Evolutionary conservation across 2,113 vertebrate species (phyloP), one percentile per base, ranked within the genome.

Genomic region (Patagioenas fasciata): DNA sequence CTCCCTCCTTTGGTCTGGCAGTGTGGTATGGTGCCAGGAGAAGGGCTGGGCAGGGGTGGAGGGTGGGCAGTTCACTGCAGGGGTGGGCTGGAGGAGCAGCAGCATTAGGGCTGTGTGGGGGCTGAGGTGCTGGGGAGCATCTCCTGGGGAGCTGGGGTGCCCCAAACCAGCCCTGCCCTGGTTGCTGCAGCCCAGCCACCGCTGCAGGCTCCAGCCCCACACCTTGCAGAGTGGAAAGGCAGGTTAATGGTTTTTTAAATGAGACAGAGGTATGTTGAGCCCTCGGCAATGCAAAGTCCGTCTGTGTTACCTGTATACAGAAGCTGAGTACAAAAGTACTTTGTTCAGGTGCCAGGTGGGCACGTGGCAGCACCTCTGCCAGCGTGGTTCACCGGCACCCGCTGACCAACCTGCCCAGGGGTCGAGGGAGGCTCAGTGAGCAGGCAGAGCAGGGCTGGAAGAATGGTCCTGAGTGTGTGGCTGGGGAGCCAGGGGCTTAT

Each of bases 401-500:
- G 0, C 16, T 2, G 4, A 38, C 36, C 16, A 10, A 29, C 42
- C 51, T 85, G 53, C 61, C 18, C 1, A 0, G 56, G n/a, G 47
- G 36, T 54, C 7, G 4, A 31, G 15, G 61, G 64, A 29, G n/a
- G n/a, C 36, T 74, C 2, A 3, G n/a, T 32, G 53, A 60, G 44
- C 58, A 73, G 40, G 31, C 70, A 47, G 53, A 24, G 31, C 50
- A 57, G 29, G 24, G 29, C 54, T 72, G 34, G 26, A 75, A 73
- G 50, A 69, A 82, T 75, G 25, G n/a, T 82, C 36, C 36, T 2
- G 3, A 25, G 31, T 61, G 24, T 83, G 40, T 83, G 40, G 31
- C 58, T 2, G 0, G 9, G 26, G 53, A 87, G n/a, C 23, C 42
- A 77, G 38, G 10, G n/a, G 29, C 21, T 94, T 85, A 18, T 83